phyloP scores from a whole-genome alignment of 1,140 invertebrate genomes.

The Neotoxoptera formosana region DNA sequence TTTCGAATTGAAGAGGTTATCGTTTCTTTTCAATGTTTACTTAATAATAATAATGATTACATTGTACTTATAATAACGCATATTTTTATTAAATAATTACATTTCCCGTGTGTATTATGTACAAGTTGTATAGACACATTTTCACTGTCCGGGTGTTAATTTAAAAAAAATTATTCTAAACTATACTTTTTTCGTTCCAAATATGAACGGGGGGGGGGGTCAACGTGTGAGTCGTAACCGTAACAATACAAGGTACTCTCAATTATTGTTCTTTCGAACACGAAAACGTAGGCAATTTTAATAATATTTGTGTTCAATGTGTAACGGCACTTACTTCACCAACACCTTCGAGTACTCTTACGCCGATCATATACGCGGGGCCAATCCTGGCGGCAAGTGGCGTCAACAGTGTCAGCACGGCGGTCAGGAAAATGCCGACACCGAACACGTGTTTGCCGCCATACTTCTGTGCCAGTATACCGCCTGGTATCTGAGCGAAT shows the following conservation, averaged over 20 bases:
- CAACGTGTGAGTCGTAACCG: neutral
- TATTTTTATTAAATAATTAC: neutral
- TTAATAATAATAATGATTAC: neutral
- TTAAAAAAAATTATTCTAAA: neutral
- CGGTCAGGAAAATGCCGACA: constrained; percentile 66
- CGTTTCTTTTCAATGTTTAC: neutral
- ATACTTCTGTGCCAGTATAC: constrained; percentile 68
- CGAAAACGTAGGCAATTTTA: neutral
- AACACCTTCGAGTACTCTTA: constrained; percentile 68
- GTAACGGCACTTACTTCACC: constrained; percentile 66
- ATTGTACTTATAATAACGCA: neutral
- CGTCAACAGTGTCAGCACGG: constrained; percentile 65
- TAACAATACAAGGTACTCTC: neutral
- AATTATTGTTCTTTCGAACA: neutral
- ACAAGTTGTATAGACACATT: neutral
- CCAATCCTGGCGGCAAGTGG: constrained; percentile 63
- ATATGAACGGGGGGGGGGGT: too few relatives aligned
- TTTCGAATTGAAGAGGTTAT: neutral
- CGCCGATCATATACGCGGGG: constrained; percentile 64
- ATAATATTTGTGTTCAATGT: neutral
- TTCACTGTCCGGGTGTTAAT: neutral
- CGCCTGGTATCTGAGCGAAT: constrained; percentile 71
- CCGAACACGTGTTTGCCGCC: constrained; percentile 68
- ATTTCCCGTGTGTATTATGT: neutral
- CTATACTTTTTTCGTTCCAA: neutral